Percentiles rank a stretch among this genome's conserved stretches.
Evolutionary conservation across 2,888 invertebrate species (phyloP).

Genomic region (Diarsia dahlii): DNA sequence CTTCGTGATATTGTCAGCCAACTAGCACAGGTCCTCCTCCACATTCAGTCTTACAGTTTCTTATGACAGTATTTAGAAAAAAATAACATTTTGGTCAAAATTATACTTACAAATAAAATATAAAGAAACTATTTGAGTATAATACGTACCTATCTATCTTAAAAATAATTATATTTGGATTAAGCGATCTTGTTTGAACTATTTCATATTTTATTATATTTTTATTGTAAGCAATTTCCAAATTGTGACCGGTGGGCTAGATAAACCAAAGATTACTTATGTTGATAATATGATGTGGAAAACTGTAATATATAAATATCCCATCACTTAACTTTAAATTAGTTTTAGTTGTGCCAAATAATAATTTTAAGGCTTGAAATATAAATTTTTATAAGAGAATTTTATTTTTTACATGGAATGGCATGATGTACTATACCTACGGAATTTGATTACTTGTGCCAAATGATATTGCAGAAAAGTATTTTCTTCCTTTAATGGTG

Average conservation of each 20-base stretch:
- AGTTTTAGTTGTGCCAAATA: constrained; percentile 83
- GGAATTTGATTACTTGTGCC: constrained; percentile 81
- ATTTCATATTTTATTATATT: constrained; percentile 81
- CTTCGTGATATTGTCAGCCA: constrained; percentile 26
- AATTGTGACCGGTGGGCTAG: constrained; percentile 88
- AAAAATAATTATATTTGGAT: constrained; percentile 68
- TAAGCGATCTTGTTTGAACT: constrained; percentile 79
- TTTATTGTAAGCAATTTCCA: constrained; percentile 79
- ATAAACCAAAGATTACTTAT: constrained; percentile 89
- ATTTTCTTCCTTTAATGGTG: constrained; percentile 77
- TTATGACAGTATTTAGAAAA: constrained; percentile 66
- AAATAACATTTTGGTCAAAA: constrained; percentile 42
- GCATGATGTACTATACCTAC: constrained; percentile 83
- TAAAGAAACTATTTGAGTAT: constrained; percentile 51
- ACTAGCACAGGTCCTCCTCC: constrained; percentile 26
- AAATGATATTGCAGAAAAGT: constrained; percentile 82
- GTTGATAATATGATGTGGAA: constrained; percentile 78
- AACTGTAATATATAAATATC: constrained; percentile 85
- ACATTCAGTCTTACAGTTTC: constrained; percentile 34
- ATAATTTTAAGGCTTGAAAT: constrained; percentile 81
- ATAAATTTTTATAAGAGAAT: constrained; percentile 75
- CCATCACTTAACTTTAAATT: constrained; percentile 81
- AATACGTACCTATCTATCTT: constrained; percentile 56
- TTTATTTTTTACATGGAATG: constrained; percentile 82
- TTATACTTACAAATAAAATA: constrained; percentile 47